phyloP scores from a whole-genome alignment of 1,140 invertebrate species.

The Microplitis demolitor region DNA sequence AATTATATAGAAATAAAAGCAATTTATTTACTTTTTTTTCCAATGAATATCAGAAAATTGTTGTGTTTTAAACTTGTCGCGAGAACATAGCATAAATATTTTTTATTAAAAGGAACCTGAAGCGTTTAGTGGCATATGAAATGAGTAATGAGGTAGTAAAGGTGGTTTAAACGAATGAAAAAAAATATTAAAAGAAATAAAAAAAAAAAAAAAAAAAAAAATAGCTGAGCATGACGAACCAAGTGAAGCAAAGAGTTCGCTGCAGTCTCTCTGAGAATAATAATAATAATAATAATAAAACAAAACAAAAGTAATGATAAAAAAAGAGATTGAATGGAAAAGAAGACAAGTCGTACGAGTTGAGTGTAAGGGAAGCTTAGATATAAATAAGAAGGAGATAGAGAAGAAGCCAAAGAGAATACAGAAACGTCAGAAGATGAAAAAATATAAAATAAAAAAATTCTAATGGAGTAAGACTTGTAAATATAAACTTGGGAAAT shows the following conservation, averaged over 20 bases:
- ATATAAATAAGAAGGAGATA: background rate
- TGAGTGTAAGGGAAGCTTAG: background rate
- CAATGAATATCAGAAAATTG: background rate
- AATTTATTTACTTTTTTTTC: too few species aligned
- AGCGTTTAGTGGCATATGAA: conserved; percentile 26
- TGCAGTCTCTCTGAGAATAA: too few species aligned
- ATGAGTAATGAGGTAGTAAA: conserved; percentile 25
- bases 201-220: background rate
- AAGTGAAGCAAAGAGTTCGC: conserved; percentile 11
- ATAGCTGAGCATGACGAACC: background rate
- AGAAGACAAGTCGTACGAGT: background rate
- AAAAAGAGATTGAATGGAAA: conserved; percentile 2
- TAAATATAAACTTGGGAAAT: conserved; percentile 16
- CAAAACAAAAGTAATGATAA: background rate
- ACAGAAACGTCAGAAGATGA: background rate
- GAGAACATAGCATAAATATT: background rate
- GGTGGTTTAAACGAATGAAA: background rate
- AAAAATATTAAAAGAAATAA: background rate
- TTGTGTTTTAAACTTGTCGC: too few species aligned
- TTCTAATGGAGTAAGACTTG: background rate
- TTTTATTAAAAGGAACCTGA: background rate
- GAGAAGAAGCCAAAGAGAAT: conserved; percentile 11
- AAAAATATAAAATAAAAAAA: background rate
- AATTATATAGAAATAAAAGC: too few species aligned
- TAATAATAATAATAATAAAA: too few species aligned